Evolutionary conservation across 2,797 vertebrate species (phyloP).

Genomic region (Molossus alvarezi): DNA sequence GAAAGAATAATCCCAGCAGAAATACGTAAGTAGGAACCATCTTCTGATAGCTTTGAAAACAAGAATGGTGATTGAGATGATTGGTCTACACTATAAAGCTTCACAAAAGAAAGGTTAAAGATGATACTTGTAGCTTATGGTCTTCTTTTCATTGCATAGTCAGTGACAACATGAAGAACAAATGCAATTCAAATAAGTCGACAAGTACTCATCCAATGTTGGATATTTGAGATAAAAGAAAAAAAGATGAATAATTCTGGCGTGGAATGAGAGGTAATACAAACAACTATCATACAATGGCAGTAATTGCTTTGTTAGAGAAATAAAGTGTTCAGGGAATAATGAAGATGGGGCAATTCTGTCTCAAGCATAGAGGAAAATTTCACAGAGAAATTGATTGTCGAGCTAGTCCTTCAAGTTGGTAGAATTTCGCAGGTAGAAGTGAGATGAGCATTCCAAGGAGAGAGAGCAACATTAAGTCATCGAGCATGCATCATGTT

Average conservation of each 20-base stretch:
- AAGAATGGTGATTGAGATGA: neutral
- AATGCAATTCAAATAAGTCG: slow-evolving; percentile 8
- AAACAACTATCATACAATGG: neutral
- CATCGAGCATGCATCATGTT: neutral
- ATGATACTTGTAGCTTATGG: neutral
- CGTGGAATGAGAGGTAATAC: neutral
- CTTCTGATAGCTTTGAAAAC: neutral
- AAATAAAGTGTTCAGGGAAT: neutral
- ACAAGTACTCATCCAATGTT: neutral
- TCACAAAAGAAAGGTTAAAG: neutral
- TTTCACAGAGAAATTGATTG: neutral
- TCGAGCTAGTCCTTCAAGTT: neutral
- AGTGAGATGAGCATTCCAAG: neutral
- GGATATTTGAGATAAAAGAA: neutral
- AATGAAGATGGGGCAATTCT: neutral
- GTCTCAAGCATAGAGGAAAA: slow-evolving; percentile 28
- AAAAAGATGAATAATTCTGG: slow-evolving; percentile 18
- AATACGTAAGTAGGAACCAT: neutral
- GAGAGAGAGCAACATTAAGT: neutral
- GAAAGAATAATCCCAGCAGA: slow-evolving; percentile 33
- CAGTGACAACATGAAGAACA: neutral
- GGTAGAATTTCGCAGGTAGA: neutral
- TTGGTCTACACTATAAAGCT: neutral
- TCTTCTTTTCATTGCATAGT: neutral
- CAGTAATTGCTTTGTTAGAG: neutral